Percentiles rank a stretch among this genome's conserved stretches.
These are phyloP conservation scores for Chelonoidis abingdonii DNA, from an alignment of 2,113 vertebrate genomes.

Conservation along the genomic window DNA sequence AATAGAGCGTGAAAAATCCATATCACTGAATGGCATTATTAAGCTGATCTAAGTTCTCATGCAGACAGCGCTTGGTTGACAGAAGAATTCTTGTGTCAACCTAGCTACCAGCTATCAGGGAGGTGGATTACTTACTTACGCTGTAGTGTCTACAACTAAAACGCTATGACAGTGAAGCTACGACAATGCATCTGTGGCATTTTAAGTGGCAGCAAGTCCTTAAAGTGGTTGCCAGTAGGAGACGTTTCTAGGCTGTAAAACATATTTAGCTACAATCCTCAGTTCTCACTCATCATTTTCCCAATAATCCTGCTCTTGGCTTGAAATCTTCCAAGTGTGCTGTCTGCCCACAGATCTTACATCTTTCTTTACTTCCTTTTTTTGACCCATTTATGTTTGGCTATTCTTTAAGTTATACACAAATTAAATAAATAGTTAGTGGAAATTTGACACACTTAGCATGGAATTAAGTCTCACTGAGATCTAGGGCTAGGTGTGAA, in stretches of 20 bases:
- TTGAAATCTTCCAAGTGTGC: not conserved
- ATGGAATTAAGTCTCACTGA: not conserved
- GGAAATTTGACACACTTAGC: not conserved
- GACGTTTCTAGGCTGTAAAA: not conserved
- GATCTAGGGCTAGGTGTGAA: not conserved
- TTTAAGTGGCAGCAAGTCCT: not conserved
- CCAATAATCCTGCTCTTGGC: not conserved
- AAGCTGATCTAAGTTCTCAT: not conserved
- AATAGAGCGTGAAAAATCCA: not conserved
- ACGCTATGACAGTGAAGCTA: not conserved
- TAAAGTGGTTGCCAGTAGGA: too few relatives aligned
- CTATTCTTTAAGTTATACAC: not conserved
- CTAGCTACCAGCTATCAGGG: not conserved
- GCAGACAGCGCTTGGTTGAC: not conserved
- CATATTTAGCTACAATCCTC: not conserved
- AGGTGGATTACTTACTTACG: not conserved
- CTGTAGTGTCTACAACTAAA: not conserved
- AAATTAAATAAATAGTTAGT: not conserved
- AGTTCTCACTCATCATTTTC: not conserved
- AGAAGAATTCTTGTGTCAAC: not conserved
- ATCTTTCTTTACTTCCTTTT: not conserved
- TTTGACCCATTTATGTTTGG: not conserved
- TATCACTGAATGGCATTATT: not conserved
- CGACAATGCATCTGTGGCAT: not conserved
- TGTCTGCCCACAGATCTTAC: not conserved